Percentiles rank a stretch among this genome's conserved stretches.
phyloP scores from a whole-genome alignment of 2,888 invertebrate species.

The Hipparchia semele region DNA sequence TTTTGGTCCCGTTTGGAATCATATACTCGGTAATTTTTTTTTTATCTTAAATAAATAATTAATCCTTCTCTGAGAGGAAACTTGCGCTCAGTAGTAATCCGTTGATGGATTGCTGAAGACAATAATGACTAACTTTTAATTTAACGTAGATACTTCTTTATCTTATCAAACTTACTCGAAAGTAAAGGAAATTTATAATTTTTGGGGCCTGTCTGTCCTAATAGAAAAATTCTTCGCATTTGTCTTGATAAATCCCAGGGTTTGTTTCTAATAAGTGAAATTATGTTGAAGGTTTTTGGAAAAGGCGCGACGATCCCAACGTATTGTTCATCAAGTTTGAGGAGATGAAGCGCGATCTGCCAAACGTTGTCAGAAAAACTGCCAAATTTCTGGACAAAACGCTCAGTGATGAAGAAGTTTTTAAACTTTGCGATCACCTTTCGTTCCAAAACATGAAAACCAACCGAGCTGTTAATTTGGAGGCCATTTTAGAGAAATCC shows the following conservation, averaged over 20 bases:
- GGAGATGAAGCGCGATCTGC: slow-evolving; percentile 90
- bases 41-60: not conserved
- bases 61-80: too few relatives aligned
- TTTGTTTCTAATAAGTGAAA: not conserved
- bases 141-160: not conserved
- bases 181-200: too few relatives aligned
- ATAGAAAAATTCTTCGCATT: not conserved
- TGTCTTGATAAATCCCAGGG: not conserved
- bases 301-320: slow-evolving; percentile 86
- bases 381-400: slow-evolving; percentile 88
- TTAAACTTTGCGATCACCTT: slow-evolving; percentile 87
- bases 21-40: slow-evolving; percentile 79
- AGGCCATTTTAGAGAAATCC: slow-evolving; percentile 83
- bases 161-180: not conserved
- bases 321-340: slow-evolving; percentile 91
- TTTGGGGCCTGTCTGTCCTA: not conserved
- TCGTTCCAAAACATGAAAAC: slow-evolving; percentile 92
- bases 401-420: slow-evolving; percentile 86
- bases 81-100: too few relatives aligned
- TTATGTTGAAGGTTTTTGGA: slow-evolving; percentile 84
- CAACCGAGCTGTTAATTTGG: slow-evolving; percentile 90
- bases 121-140: not conserved
- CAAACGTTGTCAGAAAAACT: slow-evolving; percentile 85
- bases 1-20: slow-evolving; percentile 86
- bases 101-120: too few relatives aligned